A percentile compares a stretch with the other conserved stretches of the same genome.
Evolutionary conservation across 2,113 vertebrate genomes (phyloP).

Genomic region (Budorcas taxicolor): DNA sequence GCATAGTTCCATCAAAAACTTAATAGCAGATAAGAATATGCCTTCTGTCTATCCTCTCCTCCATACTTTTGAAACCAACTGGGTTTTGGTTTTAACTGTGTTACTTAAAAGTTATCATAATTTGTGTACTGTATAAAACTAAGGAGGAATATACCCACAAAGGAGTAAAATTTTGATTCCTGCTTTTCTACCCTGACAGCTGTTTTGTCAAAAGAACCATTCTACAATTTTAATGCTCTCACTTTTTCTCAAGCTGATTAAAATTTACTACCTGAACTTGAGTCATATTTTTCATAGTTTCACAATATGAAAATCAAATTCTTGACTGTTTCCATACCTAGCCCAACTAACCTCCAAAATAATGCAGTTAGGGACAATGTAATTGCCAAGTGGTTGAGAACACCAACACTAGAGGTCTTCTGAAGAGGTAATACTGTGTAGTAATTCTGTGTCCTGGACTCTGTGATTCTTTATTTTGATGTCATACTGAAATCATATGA

Average conservation of each 20-base stretch:
- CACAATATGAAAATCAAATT: neutral
- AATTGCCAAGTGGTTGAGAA: neutral
- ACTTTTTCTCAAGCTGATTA: neutral
- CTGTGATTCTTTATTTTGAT: neutral
- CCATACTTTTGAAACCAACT: neutral
- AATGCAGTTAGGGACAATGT: neutral
- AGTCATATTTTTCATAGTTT: neutral
- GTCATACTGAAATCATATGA: neutral
- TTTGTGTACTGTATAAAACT: neutral
- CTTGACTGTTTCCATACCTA: neutral
- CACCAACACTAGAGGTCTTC: neutral
- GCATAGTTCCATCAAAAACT: neutral
- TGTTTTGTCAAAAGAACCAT: neutral
- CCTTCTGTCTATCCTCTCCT: neutral
- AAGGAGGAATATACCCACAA: neutral
- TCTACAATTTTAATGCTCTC: neutral
- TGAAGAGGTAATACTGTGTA: neutral
- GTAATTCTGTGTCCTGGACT: neutral
- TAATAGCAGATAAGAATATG: neutral
- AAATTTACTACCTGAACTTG: constrained; percentile 4
- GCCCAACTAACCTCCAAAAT: neutral
- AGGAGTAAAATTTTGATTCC: neutral
- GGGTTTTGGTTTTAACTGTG: neutral
- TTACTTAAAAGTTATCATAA: neutral
- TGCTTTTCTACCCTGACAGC: neutral